Evolutionary conservation across 2,113 vertebrate genomes (phyloP), one percentile per base, ranked within the genome.

Genomic region (Chloebia gouldiae): DNA sequence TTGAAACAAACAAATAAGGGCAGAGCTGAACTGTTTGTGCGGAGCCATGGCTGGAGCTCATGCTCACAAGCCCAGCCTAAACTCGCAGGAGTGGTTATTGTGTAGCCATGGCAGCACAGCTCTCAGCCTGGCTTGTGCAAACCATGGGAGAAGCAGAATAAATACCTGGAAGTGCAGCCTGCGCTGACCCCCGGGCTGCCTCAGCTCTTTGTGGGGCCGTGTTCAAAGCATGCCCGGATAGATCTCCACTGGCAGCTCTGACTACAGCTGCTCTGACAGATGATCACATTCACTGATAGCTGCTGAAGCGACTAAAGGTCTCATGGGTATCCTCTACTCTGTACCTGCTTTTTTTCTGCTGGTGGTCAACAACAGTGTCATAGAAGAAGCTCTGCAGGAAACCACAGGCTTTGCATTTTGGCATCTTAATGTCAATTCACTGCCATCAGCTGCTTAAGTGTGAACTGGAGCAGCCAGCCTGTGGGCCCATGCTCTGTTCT

Each of bases 1-100:
- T 5, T 92, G 82, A 93, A 92, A 56, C 56, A 88, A 94, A 80
- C 79, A 88, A 94, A 70, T 47, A 85, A 75, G 42, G 68, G 60
- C 86, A 92, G 71, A 92, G 30, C 47, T 56, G 54, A 13, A 59
- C 54, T 86, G 71, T 82, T 86, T 88, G 68, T 31, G 35, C 24
- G 30, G 45, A 93, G 42, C 72, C 6, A 1, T 8, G 79, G 9
- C 68, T 53, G 59, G 68, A 69, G 56, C 59, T 83, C 30, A 10
- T 2, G 33, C 30, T 59, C 33, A 73, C 14, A 54, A 86, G 17
- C 63, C 76, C 68, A 20, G 21, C 3, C 60, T 86, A 82, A 88
- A 50, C 35, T 40, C 9, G 5, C 68, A 78, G 44, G 30, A 94
- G 56, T 64, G 61, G 82, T 88, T 90, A 17, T 39, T 37, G 8